Evolutionary conservation across 2,113 vertebrate genomes (phyloP).

Genomic region (Gavia stellata): DNA sequence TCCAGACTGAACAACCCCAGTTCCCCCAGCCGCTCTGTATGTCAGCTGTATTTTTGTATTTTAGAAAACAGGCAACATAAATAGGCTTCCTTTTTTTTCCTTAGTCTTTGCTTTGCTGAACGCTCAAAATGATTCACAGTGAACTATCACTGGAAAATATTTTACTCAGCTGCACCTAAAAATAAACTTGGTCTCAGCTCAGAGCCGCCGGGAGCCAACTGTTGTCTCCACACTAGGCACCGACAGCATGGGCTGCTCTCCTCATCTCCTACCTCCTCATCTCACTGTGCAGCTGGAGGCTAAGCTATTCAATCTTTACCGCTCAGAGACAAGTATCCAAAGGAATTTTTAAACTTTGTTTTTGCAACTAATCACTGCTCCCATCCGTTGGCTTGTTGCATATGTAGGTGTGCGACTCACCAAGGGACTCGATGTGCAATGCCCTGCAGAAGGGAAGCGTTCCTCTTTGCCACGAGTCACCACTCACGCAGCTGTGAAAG

Average conservation of each 20-base stretch:
- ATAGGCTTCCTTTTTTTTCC: not conserved
- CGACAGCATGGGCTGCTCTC: not conserved
- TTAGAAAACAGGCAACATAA: not conserved
- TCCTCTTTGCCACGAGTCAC: not conserved
- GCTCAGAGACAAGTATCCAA: not conserved
- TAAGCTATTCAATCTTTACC: not conserved
- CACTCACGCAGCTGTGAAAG: not conserved
- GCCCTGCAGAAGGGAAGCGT: not conserved
- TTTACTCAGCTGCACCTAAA: conserved; percentile 17
- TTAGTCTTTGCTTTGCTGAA: not conserved
- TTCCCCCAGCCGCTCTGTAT: no score
- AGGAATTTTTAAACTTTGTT: not conserved
- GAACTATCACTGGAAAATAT: conserved; percentile 18
- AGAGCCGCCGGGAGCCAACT: not conserved
- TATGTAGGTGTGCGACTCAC: not conserved
- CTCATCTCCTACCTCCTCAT: not conserved
- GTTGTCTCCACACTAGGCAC: not conserved
- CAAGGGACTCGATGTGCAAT: not conserved
- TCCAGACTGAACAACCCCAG: no score
- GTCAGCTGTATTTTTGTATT: not conserved
- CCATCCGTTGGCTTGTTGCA: not conserved
- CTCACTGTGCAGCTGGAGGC: not conserved
- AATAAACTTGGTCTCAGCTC: not conserved
- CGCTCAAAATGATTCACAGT: not conserved
- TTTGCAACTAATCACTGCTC: not conserved